Evolutionary conservation across 92 coral and sea anemone species (phyloP), one percentile per base, ranked within the genome.

Genomic region (Heliopora coerulea): DNA sequence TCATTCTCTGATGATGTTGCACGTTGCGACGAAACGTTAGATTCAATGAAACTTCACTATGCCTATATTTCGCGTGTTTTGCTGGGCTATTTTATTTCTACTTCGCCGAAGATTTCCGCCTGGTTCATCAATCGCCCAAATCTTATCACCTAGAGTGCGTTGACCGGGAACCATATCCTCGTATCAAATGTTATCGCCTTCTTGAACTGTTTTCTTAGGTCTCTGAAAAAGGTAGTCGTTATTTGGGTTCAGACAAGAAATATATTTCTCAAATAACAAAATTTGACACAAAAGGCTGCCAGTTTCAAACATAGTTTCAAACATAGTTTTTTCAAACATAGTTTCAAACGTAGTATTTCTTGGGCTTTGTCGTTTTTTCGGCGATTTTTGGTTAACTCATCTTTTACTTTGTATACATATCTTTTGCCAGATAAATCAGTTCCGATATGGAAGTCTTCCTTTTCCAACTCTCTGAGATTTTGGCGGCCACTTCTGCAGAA

Each of bases 341-440:
- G n/a, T n/a, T n/a, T n/a, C n/a, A n/a, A n/a, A n/a, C n/a, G n/a
- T n/a, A n/a, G 54, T 29, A 30, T 41, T 42, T 65, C 72, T 65
- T 65, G 54, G 34, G 72, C 72, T 59, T 78, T 57, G 73, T 76
- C 78, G 33, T 34, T 61, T 49, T 40, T 79, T 39, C 82, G 65
- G 77, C 41, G 78, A 56, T 74, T 82, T 56, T 82, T 82, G 32
- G 86, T 82, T 39, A 64, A 54, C 49, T 75, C 81, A 39, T 82
- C 78, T 21, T 26, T 62, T 8, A 44, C 59, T 41, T 76, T 76
- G 34, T 54, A 26, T 1, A 76, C 73, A 44, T 37, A 76, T 76
- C 49, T 76, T 3, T 40, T 29, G 21, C 74, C 82, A 25, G 62
- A 46, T 50, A 80, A 60, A 56, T 83, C 78, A 49, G 52, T 44